Percentiles rank a stretch among this genome's conserved stretches.
Conservation (phyloP, 2,888 invertebrate genomes). For the Troides oblongomaculatus region DNA sequence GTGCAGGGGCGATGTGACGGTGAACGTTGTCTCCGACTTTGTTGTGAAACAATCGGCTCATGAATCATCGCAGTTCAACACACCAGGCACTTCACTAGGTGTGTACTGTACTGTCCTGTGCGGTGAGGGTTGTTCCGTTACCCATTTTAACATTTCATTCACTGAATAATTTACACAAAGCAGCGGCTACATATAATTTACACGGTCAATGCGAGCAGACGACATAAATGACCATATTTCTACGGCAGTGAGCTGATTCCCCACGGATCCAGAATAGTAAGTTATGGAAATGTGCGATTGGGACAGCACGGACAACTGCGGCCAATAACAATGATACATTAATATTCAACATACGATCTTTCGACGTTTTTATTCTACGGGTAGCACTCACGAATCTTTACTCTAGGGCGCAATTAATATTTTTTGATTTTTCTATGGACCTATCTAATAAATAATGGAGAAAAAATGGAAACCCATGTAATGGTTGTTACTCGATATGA, state of each 20-base stretch:
- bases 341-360: constrained; percentile 78
- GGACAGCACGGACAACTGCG: constrained; percentile 76
- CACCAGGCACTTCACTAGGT: constrained; percentile 23
- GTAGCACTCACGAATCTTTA: constrained; percentile 64
- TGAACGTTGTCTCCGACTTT: constrained; percentile 41
- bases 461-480: too few relatives aligned
- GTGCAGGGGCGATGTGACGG: constrained; percentile 37
- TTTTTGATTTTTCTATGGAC: constrained; percentile 12
- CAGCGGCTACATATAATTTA: constrained; percentile 57
- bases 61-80: constrained; percentile 45
- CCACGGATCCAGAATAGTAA: constrained; percentile 78
- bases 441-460: neutral
- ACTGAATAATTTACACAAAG: constrained; percentile 61
- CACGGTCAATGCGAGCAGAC: constrained; percentile 61
- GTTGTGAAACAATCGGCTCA: constrained; percentile 46
- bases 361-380: constrained; percentile 66
- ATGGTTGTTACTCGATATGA: too few relatives aligned
- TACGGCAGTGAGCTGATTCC: constrained; percentile 71
- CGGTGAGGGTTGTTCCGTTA: constrained; percentile 28
- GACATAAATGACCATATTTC: constrained; percentile 66
- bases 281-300: constrained; percentile 79
- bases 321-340: constrained; percentile 80
- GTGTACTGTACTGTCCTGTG: too few relatives aligned
- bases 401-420: constrained; percentile 33
- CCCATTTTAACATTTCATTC: constrained; percentile 50